These are phyloP conservation scores for Caenorhabditis sp. DNA, from an alignment of 2,888 invertebrate species.

Conservation along the genomic window DNA sequence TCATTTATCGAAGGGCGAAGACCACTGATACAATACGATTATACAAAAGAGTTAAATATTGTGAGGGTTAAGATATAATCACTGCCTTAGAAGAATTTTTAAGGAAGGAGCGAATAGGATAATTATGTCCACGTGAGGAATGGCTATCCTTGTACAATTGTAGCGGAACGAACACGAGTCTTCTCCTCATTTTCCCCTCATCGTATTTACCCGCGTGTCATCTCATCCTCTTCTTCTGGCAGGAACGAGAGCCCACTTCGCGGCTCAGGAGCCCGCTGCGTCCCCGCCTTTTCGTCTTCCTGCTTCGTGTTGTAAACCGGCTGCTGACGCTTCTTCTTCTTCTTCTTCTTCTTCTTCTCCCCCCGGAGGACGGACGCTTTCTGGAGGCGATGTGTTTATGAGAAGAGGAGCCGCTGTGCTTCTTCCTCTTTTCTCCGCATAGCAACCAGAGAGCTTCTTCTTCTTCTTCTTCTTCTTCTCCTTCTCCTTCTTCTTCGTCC, in stretches of 20 bases:
- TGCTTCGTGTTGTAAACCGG: constrained; percentile 46
- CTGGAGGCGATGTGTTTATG: constrained; percentile 52
- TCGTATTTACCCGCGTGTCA: not conserved
- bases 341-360: constrained; percentile 5
- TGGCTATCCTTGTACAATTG: too few species aligned
- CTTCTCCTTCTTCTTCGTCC: constrained; percentile 17
- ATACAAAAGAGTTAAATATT: too few species aligned
- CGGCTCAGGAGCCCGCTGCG: constrained; percentile 11
- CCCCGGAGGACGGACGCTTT: constrained; percentile 40
- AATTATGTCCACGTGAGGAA: too few species aligned
- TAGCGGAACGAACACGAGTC: too few species aligned
- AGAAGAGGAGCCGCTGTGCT: constrained; percentile 30
- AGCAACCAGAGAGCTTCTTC: constrained; percentile 53
- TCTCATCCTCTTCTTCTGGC: not conserved
- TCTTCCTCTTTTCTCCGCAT: constrained; percentile 19
- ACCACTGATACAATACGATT: too few species aligned
- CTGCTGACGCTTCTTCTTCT: constrained; percentile 42
- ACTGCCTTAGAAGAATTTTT: too few species aligned
- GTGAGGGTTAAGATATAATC: too few species aligned
- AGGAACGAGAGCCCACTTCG: not conserved
- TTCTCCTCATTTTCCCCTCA: not conserved
- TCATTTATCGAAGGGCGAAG: too few species aligned
- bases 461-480: constrained; percentile 17
- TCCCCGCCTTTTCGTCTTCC: constrained; percentile 25
- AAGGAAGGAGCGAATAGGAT: too few species aligned